Percentiles rank a stretch among this genome's conserved stretches.
phyloP scores from a whole-genome alignment of 2,888 invertebrate species.

The Celastrina argiolus region DNA sequence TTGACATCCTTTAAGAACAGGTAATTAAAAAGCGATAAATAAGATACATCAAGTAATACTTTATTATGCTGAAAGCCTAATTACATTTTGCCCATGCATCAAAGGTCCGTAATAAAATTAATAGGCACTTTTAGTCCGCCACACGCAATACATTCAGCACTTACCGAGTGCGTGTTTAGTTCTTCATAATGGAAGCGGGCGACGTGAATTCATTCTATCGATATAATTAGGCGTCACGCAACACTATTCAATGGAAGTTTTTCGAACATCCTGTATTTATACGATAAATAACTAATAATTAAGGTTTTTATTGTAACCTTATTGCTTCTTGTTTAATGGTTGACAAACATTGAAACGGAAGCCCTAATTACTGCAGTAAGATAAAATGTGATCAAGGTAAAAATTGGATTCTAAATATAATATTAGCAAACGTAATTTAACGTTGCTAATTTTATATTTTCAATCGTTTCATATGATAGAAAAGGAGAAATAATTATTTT shows the following conservation, averaged over 20 bases:
- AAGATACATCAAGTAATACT: background rate
- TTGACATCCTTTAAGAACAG: background rate
- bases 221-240: conserved; percentile 63
- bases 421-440: too few species aligned
- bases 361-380: too few species aligned
- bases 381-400: too few species aligned
- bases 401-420: too few species aligned
- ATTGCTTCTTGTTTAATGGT: background rate
- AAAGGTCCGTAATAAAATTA: conserved; percentile 31
- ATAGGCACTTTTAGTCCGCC: conserved; percentile 29
- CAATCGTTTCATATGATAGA: too few species aligned
- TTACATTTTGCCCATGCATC: conserved; percentile 27
- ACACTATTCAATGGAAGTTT: conserved; percentile 35
- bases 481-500: too few species aligned
- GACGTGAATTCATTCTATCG: conserved; percentile 52
- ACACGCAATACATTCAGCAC: conserved; percentile 27
- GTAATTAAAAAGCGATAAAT: conserved; percentile 12
- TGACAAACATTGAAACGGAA: too few species aligned
- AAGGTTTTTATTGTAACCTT: background rate
- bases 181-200: conserved; percentile 49
- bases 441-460: too few species aligned
- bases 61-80: conserved; percentile 20
- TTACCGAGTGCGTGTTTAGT: conserved; percentile 36
- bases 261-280: conserved; percentile 14
- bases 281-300: conserved; percentile 20